A percentile compares a stretch with the other conserved stretches of the same genome.
These are phyloP conservation scores for Catharus bicknelli DNA, from an alignment of 2,113 vertebrate genomes.

Conservation along the genomic window DNA sequence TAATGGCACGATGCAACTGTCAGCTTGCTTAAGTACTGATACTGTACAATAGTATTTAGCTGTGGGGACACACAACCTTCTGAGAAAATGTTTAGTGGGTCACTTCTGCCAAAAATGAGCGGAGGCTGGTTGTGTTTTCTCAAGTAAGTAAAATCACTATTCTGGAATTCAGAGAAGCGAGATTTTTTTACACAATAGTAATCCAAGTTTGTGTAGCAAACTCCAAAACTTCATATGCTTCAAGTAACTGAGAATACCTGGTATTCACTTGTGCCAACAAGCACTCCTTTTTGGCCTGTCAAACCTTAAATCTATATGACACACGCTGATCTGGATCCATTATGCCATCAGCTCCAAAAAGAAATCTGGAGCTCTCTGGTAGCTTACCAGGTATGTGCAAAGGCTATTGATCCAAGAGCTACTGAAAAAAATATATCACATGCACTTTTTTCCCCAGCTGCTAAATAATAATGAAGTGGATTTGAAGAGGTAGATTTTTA, in stretches of 20 bases:
- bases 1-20: background rate
- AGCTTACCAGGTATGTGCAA: background rate
- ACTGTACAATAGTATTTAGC: background rate
- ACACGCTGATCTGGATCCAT: background rate
- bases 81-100: background rate
- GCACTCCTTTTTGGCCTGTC: background rate
- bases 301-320: background rate
- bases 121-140: background rate
- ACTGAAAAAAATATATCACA: background rate
- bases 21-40: background rate
- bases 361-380: background rate
- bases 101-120: background rate
- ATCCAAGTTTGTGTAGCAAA: background rate
- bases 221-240: background rate
- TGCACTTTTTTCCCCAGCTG: background rate
- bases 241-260: background rate
- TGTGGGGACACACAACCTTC: background rate
- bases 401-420: background rate
- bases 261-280: background rate
- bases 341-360: background rate
- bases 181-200: background rate
- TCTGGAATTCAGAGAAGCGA: background rate
- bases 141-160: background rate
- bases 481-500: background rate
- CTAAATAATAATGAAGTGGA: background rate